Evolutionary conservation across 2,888 invertebrate genomes (phyloP), one percentile per base, ranked within the genome.

Genomic region (Torymus aiolomorphi): DNA sequence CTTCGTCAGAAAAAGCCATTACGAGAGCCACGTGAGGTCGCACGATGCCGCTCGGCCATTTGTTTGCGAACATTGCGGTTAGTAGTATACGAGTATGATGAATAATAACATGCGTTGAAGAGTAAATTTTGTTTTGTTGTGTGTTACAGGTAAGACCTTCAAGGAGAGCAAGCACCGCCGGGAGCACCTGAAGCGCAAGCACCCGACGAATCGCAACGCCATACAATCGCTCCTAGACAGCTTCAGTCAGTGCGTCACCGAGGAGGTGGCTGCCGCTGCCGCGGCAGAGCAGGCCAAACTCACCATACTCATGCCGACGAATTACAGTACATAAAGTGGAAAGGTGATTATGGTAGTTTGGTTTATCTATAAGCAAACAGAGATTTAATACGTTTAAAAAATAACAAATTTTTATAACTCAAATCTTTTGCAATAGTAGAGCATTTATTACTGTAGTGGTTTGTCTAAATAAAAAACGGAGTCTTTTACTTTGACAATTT

Each of bases 1-100:
- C 78, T 91, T 91, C 69, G 89, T 91, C 0, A 84, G 91, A 2
- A 90, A 91, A 76, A 90, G 90, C 24, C 91, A 91, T 69, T 91
- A 89, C 69, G 89, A 90, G 73, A 88, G 90, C 0, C 91, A 91
- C 74, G 86, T 90, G 14, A 86, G 89, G 10, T 88, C 90, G 0
- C 91, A 91, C 76, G 89, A 90, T 56, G 88, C 89, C 1, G 87
- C 89, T 0, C 83, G 91, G 13, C 91, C 91, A 0, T 91, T 88
- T 74, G 87, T 88, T 1, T 91, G 90, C 81, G 88, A 90, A 24
- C 87, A 88, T 51, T 90, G 91, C 66, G 90, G 90, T 12, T 88
- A 89, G 13, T 18, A 59, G 3, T 2, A 16, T 5, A 18, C 16
- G 18, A 54, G 54, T 54, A 54, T 54, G 11, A 16, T 59, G 2